These are phyloP conservation scores for Papilio helenus DNA, from an alignment of 1,140 invertebrate species.

Conservation along the genomic window DNA sequence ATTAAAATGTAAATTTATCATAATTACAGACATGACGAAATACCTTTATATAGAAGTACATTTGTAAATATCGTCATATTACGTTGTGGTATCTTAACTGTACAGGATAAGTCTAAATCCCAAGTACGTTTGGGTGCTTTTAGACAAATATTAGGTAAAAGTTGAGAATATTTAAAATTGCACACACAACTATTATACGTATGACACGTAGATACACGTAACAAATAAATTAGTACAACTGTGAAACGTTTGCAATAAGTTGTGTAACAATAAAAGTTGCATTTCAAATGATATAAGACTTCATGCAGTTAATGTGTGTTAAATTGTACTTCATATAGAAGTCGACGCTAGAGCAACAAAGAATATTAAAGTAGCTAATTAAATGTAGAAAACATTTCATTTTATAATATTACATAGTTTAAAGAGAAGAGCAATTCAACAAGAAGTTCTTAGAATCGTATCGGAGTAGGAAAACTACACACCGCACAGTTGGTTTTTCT, in stretches of 20 bases:
- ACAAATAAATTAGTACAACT: not conserved
- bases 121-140: too few relatives aligned
- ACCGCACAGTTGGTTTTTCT: slow-evolving; percentile 17
- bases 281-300: slow-evolving; percentile 5
- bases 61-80: not conserved
- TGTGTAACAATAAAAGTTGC: slow-evolving; percentile 25
- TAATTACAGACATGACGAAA: not conserved
- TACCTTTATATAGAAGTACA: not conserved
- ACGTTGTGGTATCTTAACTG: not conserved
- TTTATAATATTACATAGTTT: not conserved
- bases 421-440: not conserved
- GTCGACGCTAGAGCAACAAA: not conserved
- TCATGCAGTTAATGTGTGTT: not conserved
- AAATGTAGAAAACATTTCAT: not conserved
- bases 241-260: not conserved
- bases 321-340: not conserved
- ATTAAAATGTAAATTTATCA: not conserved
- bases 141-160: too few relatives aligned
- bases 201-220: not conserved
- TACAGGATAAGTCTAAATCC: too few relatives aligned
- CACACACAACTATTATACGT: not conserved
- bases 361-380: not conserved
- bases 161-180: not conserved
- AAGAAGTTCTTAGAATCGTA: not conserved
- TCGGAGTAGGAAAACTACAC: slow-evolving; percentile 4